Conservation (phyloP, 2,888 invertebrate genomes). For the Cacoxenus indagator region DNA sequence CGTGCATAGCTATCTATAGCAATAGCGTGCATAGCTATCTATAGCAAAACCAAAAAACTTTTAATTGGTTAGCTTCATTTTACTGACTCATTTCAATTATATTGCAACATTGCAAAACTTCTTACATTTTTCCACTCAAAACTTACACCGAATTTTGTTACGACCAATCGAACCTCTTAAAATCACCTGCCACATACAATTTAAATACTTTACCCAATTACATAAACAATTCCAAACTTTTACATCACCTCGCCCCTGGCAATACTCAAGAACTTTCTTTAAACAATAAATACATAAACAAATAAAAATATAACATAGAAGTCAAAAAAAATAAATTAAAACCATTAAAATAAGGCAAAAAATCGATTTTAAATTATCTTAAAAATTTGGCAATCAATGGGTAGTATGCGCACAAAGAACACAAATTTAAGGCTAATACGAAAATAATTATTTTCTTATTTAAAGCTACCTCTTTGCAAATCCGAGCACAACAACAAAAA, state of each 20-base stretch:
- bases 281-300: conserved; percentile 8
- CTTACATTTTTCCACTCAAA: conserved; percentile 17
- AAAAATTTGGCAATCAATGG: conserved; percentile 20
- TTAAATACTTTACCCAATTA: conserved; percentile 24
- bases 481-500: neutral
- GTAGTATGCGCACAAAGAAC: neutral
- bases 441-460: neutral
- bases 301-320: too few species aligned
- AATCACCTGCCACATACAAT: conserved; percentile 28
- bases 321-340: neutral
- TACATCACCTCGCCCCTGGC: neutral
- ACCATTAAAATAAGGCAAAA: conserved; percentile 30
- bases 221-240: neutral
- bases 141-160: conserved; percentile 4
- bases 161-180: neutral
- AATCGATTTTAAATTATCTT: conserved; percentile 39
- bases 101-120: neutral
- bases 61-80: neutral
- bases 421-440: neutral
- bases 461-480: neutral
- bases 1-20: too few species aligned
- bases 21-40: too few species aligned
- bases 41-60: too few species aligned
- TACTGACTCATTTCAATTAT: neutral
- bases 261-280: neutral